phyloP scores from a whole-genome alignment of 1,140 invertebrate species.

The Ctenoplectra terminalis region DNA sequence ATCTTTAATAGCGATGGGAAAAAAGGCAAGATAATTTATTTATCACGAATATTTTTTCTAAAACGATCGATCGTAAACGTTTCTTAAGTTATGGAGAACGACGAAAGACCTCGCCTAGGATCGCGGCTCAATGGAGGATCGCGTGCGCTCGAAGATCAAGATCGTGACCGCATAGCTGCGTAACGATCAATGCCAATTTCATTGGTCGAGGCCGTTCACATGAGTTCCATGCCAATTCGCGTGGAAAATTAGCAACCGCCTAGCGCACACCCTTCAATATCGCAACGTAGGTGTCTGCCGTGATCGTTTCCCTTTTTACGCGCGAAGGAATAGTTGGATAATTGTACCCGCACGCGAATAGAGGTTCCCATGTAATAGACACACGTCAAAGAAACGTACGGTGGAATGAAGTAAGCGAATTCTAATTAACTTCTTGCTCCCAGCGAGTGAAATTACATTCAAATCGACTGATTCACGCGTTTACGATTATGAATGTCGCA shows the following conservation, averaged over 20 bases:
- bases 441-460: not conserved
- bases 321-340: not conserved
- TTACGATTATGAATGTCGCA: not conserved
- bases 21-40: no score
- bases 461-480: not conserved
- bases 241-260: slow-evolving; percentile 18
- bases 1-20: no score
- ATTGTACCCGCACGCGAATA: not conserved
- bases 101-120: not conserved
- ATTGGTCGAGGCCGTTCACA: slow-evolving; percentile 19
- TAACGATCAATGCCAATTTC: slow-evolving; percentile 42
- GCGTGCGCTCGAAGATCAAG: slow-evolving; percentile 42
- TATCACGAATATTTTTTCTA: no score
- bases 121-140: slow-evolving; percentile 33
- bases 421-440: not conserved
- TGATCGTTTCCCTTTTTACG: slow-evolving; percentile 2
- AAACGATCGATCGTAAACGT: not conserved
- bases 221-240: not conserved
- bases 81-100: not conserved
- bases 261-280: not conserved
- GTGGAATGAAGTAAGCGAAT: not conserved
- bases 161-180: slow-evolving; percentile 44
- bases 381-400: not conserved
- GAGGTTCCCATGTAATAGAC: not conserved
- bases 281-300: not conserved